Evolutionary conservation across 2,113 vertebrate genomes (phyloP).

Genomic region (Limnothrissa miodon): DNA sequence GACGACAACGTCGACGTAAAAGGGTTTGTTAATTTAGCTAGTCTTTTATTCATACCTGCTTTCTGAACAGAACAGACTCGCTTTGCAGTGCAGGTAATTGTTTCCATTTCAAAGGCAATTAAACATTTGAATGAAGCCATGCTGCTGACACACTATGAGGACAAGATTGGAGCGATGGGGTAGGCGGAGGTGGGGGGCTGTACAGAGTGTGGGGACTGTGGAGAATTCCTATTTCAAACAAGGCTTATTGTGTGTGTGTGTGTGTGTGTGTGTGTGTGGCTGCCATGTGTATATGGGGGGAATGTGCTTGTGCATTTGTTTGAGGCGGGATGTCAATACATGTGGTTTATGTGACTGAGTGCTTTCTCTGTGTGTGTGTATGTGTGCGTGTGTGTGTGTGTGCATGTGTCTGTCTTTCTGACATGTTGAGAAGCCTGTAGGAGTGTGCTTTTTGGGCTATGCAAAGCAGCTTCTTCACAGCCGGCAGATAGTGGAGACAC

Average conservation of each 20-base stretch:
- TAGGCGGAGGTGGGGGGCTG: neutral
- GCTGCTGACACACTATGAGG: conserved; percentile 49
- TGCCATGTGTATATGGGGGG: neutral
- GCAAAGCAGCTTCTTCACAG: neutral
- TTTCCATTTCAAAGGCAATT: conserved; percentile 68
- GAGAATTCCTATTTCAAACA: neutral
- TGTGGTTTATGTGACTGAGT: neutral
- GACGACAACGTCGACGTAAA: neutral
- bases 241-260: neutral
- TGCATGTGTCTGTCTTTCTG: neutral
- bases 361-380: neutral
- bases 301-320: neutral
- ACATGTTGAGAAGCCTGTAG: neutral
- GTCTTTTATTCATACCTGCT: neutral
- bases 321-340: neutral
- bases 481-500: neutral
- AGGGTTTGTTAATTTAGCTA: neutral
- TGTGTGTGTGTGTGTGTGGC: neutral
- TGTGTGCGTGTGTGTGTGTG: neutral
- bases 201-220: neutral
- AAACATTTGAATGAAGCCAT: conserved; percentile 57
- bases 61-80: conserved; percentile 31
- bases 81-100: conserved; percentile 58
- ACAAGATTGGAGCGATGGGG: neutral
- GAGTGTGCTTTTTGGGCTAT: neutral